Evolutionary conservation across 2,113 vertebrate genomes (phyloP), one percentile per base, ranked within the genome.

Genomic region (Lonchura striata): DNA sequence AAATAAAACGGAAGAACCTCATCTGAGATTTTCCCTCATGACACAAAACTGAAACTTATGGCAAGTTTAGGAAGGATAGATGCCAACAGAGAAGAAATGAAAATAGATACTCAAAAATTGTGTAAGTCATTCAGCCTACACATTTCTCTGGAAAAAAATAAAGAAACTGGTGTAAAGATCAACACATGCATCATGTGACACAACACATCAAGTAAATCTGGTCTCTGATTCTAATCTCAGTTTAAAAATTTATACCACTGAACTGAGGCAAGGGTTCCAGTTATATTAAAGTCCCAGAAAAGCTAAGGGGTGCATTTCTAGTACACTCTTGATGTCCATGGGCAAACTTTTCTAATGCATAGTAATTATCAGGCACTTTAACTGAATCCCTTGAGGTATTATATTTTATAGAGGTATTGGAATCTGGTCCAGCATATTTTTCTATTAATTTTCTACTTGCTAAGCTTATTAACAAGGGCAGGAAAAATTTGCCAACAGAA

Each of bases 1-100:
- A 93, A 92, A 74, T 61, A 90, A 88, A 90, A 90, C 3, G 63
- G 27, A 88, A 86, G 37, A 93, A 41, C 30, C 35, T 64, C 11
- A 76, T 90, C 59, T 57, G 31, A 72, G 54, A 76, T 72, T 61
- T 79, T 83, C 27, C 24, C 17, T 78, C 35, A 31, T 41, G 42
- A 87, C 30, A 88, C 54, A 74, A 75, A 92, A 65, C 10, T 56
- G 52, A 90, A 79, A 74, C 15, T 63, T 80, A 13, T 2, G 0
- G 28, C 46, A 87, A 77, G 6, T 66, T 94, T 75, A 86, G 11
- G 47, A 82, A 83, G 52, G 24, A 88, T 24, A 81, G 80, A 69
- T n/a, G 23, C 7, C 50, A 88, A 88, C 11, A 65, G 23, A 65
- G 79, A 60, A 68, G 11, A 64, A 69, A 61, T 23, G 1, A 76